A percentile compares a stretch with the other conserved stretches of the same genome.
These are phyloP conservation scores for Aurelia sp. DNA, from an alignment of 30 jellyfish, hydroid and myxozoan genomes.

Conservation along the genomic window DNA sequence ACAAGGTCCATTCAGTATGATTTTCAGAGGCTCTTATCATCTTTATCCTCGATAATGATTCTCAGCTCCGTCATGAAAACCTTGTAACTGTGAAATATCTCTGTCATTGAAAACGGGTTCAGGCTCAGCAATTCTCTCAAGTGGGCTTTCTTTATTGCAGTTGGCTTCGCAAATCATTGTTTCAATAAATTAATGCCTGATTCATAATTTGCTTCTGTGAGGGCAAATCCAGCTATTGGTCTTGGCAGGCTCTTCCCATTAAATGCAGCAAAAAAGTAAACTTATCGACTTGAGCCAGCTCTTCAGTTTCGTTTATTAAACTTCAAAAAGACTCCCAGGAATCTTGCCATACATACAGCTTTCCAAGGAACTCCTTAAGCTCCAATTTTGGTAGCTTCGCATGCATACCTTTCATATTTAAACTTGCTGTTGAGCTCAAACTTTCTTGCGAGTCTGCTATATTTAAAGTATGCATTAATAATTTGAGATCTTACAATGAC, in stretches of 20 bases:
- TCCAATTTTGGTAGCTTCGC: constrained; percentile 26
- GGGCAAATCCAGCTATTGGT: constrained; percentile 32
- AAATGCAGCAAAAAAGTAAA: constrained; percentile 7
- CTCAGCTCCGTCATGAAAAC: constrained; percentile 41
- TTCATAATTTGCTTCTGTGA: constrained; percentile 50
- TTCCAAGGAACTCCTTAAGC: constrained; percentile 33
- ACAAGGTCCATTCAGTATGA: not conserved
- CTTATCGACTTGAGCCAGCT: constrained; percentile 28
- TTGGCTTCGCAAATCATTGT: constrained; percentile 51
- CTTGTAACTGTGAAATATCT: constrained; percentile 1
- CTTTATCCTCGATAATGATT: constrained; percentile 24
- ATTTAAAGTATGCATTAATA: no score
- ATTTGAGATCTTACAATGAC: no score
- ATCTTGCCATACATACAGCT: constrained; percentile 45
- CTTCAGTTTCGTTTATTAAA: constrained; percentile 21
- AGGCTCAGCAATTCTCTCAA: constrained; percentile 10
- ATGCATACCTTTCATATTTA: not conserved
- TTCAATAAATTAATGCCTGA: constrained; percentile 17
- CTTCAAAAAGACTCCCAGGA: constrained; percentile 44
- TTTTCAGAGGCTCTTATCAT: constrained; percentile 16
- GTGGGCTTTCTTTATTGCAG: constrained; percentile 38
- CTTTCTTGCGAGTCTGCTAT: not conserved
- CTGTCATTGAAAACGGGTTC: constrained; percentile 24
- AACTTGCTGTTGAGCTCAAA: not conserved
- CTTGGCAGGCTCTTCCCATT: constrained; percentile 41